Percentiles rank a stretch among this genome's conserved stretches.
phyloP scores from a whole-genome alignment of 1,140 invertebrate species.

The Meloidogyne chitwoodi region DNA sequence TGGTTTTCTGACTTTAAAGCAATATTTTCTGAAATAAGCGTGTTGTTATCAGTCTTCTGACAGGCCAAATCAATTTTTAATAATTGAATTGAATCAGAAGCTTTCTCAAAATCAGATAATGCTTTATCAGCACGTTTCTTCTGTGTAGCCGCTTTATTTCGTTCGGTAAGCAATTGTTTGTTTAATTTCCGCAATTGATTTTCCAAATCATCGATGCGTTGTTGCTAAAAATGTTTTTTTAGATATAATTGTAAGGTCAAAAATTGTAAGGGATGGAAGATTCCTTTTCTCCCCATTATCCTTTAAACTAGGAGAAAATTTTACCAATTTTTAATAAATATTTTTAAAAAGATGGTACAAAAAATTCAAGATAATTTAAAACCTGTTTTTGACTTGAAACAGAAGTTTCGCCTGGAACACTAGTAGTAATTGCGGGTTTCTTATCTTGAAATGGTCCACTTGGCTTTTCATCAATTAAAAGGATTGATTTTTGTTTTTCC shows the following conservation, averaged over 20 bases:
- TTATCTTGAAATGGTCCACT: neutral
- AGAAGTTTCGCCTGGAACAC: neutral
- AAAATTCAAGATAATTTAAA: neutral
- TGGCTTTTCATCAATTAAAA: neutral
- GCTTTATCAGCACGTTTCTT: slow-evolving; percentile 30
- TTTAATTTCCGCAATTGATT: slow-evolving; percentile 12
- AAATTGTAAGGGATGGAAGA: no score
- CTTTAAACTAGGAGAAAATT: no score
- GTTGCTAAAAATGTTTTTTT: neutral
- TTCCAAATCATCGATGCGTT: slow-evolving; percentile 14
- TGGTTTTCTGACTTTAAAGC: slow-evolving; percentile 35
- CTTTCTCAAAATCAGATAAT: slow-evolving; percentile 31
- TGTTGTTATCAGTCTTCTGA: slow-evolving; percentile 38
- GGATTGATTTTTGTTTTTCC: neutral
- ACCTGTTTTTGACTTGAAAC: neutral
- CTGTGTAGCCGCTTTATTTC: slow-evolving; percentile 21
- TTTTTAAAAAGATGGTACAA: no score
- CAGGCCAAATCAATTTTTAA: slow-evolving; percentile 33
- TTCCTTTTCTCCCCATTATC: no score
- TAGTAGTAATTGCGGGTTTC: neutral
- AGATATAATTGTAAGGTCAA: no score
- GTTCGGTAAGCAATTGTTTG: slow-evolving; percentile 23
- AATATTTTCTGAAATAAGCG: slow-evolving; percentile 32
- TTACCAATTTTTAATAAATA: no score
- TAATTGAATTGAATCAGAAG: slow-evolving; percentile 23